These are phyloP conservation scores for Orius insidiosus DNA, from an alignment of 1,140 invertebrate genomes.

Conservation along the genomic window DNA sequence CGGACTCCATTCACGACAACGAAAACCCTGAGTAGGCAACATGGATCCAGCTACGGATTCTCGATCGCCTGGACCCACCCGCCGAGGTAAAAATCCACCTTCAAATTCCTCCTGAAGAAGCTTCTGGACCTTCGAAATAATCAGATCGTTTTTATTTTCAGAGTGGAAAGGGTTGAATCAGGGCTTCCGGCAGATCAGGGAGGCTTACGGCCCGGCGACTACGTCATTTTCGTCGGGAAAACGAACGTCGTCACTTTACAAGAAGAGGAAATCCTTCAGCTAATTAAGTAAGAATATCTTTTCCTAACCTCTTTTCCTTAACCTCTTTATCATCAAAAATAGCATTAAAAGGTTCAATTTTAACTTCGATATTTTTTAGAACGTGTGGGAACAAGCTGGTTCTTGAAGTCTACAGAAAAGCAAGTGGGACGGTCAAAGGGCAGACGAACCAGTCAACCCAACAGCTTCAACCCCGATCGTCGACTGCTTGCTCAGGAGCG, in stretches of 20 bases:
- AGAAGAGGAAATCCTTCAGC: constrained; percentile 58
- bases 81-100: too few relatives aligned
- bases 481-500: constrained; percentile 32
- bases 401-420: constrained; percentile 55
- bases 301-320: too few relatives aligned
- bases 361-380: constrained; percentile 27
- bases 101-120: background rate
- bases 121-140: too few relatives aligned
- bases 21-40: constrained; percentile 37
- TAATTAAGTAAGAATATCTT: constrained; percentile 58
- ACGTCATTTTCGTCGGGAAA: constrained; percentile 70
- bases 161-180: constrained; percentile 68
- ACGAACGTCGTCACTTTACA: constrained; percentile 67
- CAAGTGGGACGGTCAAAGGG: constrained; percentile 20
- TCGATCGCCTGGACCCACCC: constrained; percentile 84
- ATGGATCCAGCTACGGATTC: constrained; percentile 56
- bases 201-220: constrained; percentile 62
- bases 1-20: constrained; percentile 68
- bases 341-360: too few relatives aligned
- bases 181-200: constrained; percentile 62
- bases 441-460: background rate
- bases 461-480: constrained; percentile 23
- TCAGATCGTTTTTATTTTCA: constrained; percentile 14
- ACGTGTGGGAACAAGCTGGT: constrained; percentile 46
- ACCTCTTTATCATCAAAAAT: too few relatives aligned